Base-by-base conservation (phyloP, 2,797 vertebrate genomes). In the Acipenser transmontanus region DNA sequence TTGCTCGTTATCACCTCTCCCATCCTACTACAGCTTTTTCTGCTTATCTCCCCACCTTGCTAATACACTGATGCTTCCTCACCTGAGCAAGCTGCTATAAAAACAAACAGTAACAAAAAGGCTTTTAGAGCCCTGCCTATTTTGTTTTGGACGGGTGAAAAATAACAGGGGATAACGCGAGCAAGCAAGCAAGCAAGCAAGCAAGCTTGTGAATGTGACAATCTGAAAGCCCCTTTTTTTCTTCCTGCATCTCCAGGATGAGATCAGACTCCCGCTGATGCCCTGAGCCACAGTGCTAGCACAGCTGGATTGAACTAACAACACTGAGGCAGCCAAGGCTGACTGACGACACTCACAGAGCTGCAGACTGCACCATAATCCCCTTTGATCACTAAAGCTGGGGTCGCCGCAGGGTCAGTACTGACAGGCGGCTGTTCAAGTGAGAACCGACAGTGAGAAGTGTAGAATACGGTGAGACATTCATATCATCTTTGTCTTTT, bases 401-500 rank as follows among this genome's bases (percentile, higher is more conserved):
- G 78, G 83, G 82, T 90, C 84, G 82, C 70, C 68, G 65, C 10
- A 49, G 78, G 82, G 82, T 87, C 83, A 84, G 70, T 68, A 64
- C 66, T 66, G 74, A 81, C 72, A 81, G 72, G 79, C 82, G 82
- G 17, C 70, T 70, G 82, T 64, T 71, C 63, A 81, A 84, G 70
- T 70, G 61, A 79, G 75, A 80, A 80, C 71, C 80, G 79, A 75
- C 78, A 77, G 79, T 67, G 50, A 80, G 80, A 87, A 63, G 56
- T 63, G 62, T 64, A 49, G 34, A 56, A 63, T 6, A 52, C 14
- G 20, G 78, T 73, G 73, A 54, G 79, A 80, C 85, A 87, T 90
- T 88, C 83, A 89, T 92, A 86, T 88, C 86, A 74, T 81, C 83
- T 85, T 84, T 82, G 79, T 88, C 81, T 17, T 17, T 17, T 17